Evolutionary conservation across 2,113 vertebrate genomes (phyloP).

Genomic region (Saccopteryx bilineata): DNA sequence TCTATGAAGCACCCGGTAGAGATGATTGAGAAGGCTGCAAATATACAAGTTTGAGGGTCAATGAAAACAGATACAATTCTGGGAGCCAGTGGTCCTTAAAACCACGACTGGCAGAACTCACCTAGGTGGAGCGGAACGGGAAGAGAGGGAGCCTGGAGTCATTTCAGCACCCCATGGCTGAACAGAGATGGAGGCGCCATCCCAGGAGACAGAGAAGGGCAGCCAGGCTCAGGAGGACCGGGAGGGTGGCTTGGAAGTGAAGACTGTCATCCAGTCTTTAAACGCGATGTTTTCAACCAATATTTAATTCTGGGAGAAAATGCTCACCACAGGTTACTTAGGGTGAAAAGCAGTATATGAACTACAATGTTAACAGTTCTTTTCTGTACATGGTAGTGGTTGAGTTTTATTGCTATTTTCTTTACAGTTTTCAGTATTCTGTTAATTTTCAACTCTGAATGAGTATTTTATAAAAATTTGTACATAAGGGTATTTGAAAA

Average conservation of each 20-base stretch:
- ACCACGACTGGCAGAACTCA: background rate
- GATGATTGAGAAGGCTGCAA: background rate
- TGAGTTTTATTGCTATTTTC: background rate
- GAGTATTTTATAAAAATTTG: background rate
- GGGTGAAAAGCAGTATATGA: background rate
- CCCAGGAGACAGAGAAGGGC: background rate
- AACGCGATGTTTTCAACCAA: background rate
- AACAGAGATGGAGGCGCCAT: background rate
- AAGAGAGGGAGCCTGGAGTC: background rate
- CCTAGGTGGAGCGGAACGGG: background rate
- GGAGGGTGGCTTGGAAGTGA: background rate
- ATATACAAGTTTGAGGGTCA: background rate
- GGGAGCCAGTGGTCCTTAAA: background rate
- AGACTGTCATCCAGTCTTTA: background rate
- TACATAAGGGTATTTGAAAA: conserved; percentile 40
- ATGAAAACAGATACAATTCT: background rate
- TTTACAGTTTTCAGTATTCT: conserved; percentile 10
- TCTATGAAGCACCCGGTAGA: background rate
- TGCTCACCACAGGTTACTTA: background rate
- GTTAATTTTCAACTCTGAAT: background rate
- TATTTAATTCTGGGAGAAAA: background rate
- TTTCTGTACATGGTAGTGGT: background rate
- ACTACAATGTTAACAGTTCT: background rate
- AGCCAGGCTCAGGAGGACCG: background rate
- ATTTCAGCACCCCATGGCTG: background rate